Base-by-base conservation (phyloP, 2,888 invertebrate genomes). In the Agriopis leucophaearia region DNA sequence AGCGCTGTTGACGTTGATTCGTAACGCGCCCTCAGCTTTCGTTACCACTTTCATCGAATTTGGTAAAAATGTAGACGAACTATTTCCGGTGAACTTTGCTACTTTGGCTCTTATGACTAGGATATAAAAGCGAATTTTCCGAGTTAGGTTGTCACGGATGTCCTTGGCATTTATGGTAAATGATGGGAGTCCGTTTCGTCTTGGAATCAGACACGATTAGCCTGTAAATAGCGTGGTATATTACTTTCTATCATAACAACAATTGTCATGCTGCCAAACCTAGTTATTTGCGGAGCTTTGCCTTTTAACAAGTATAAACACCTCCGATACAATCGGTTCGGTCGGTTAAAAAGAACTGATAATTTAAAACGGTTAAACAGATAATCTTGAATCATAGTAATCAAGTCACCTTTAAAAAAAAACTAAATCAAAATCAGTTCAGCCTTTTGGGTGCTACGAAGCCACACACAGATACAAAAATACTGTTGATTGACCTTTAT, bases 91-190 rank as follows among this genome's bases (percentile, higher is more conserved):
- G 15, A 59, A 15, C 16, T 35, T 59, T 38, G 35, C 63, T 35
- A 64, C 38, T 60, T 45, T 15, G 9, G 40, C 36, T 15, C 50
- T 9, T 54, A 64, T 40, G 9, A 8, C 38, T 10, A 12, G 9
- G 40, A 7, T 13, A 60, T 51, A 60, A 38, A 48, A 50, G n/a
- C 56, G 45, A 35, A 13, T 50, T 56, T 64, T 18, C n/a, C 44
- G 3, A 18, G 51, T 8, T n/a, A 18, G 18, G 13, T 16, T n/a
- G 13, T 47, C 36, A 16, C 51, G 13, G 38, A 51, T 47, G 68
- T 60, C 68, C 68, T 69, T 69, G 68, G 64, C 68, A 69, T 69
- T 69, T 69, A 69, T 69, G 60, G 68, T 69, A 51, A 69, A 61
- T 51, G 68, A 68, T 68, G 68, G 59, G 63, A 58, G 38, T 38